Base-by-base conservation (phyloP, 2,888 invertebrate species). In the Synergus laeviventris region DNA sequence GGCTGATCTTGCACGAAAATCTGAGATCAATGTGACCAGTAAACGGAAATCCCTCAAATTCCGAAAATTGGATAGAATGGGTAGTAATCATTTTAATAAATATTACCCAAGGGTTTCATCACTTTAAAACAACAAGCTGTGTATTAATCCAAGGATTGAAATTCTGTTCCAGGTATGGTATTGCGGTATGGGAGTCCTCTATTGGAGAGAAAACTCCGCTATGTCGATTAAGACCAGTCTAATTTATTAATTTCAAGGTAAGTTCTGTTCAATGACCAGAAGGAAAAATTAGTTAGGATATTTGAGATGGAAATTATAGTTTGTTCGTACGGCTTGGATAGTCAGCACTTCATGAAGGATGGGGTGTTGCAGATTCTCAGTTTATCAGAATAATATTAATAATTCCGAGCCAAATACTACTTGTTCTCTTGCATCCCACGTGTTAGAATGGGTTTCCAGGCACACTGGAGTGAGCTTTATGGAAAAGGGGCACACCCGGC, bases 331-430 rank as follows among this genome's bases (percentile, higher is more conserved):
- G n/a, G n/a, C n/a, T n/a, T n/a, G n/a, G n/a, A n/a, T n/a, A n/a
- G n/a, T n/a, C n/a, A n/a, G n/a, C n/a, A n/a, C n/a, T n/a, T 64
- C 21, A 42, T 42, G 38, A 42, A 42, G 21, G 42, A 18, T 64
- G 42, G 39, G 21, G 42, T 24, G 21, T 64, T 64, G 24, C 14
- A 14, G 7, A 64, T 64, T 64, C 39, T 18, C 12, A 42, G 18
- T 21, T 21, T 59, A 59, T 24, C 59, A 21, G 21, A 4, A 59
- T 59, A 1, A 59, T 59, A 42, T 42, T 64, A 64, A 64, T 64
- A 64, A 64, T 64, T 64, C 64, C 64, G 18, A 64, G 39, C 21
- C 42, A 42, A 64, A 64, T 64, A 14, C 21, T 42, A 64, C 39
- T 42, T 64, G 64, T 42, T 64, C 21, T 64, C 21, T 64, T 2